Evolutionary conservation across 2,113 vertebrate genomes (phyloP).

Genomic region (Scophthalmus maximus): DNA sequence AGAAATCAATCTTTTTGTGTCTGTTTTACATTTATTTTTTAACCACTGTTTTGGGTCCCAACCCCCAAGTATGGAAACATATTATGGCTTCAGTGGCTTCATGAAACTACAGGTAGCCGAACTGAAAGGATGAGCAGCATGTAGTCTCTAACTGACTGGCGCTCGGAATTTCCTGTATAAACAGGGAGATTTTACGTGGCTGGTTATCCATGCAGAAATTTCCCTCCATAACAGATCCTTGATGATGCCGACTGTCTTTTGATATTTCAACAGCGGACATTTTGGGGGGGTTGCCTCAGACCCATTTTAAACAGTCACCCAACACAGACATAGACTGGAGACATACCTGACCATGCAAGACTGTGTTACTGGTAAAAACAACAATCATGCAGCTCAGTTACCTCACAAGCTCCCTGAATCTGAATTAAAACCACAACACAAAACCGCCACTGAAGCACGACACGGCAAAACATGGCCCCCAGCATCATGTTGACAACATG

Average conservation of each 20-base stretch:
- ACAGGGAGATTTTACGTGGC: neutral
- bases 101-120: neutral
- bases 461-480: conserved; percentile 34
- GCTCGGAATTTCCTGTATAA: neutral
- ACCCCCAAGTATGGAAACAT: neutral
- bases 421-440: conserved; percentile 24
- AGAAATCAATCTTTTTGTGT: neutral
- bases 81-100: neutral
- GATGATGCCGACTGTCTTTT: neutral
- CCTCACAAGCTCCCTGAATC: conserved; percentile 15
- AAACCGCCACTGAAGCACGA: conserved; percentile 26
- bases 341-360: conserved; percentile 1
- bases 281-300: neutral
- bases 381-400: neutral
- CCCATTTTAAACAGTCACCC: neutral
- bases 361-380: neutral
- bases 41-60: neutral
- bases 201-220: neutral
- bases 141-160: too few relatives aligned
- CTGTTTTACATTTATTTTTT: neutral
- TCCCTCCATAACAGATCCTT: neutral
- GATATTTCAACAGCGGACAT: neutral
- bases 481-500: conserved; percentile 63
- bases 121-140: neutral
- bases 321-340: neutral